Base-by-base conservation (phyloP, 2,113 vertebrate genomes). In the Aspiorhynchus laticeps region DNA sequence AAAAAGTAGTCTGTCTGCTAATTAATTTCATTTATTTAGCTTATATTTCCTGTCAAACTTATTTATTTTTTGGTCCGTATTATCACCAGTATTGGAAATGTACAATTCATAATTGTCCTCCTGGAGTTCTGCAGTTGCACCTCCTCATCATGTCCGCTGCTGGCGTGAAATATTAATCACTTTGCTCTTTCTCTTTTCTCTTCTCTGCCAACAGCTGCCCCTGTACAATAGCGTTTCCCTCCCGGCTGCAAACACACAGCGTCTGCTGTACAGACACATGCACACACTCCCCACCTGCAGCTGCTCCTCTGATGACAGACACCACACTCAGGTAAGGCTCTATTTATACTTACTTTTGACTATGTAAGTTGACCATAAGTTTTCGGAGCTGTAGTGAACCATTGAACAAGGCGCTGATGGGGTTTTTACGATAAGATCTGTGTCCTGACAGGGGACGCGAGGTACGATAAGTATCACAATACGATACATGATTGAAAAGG, bases 111-210 rank as follows among this genome's bases (percentile, higher is more conserved):
- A 33, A 48, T 14, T 69, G 61, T 28, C 10, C 41, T 67, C 10
- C 7, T 31, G 38, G 2, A 26, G 21, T 65, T 38, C 1, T 77
- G 41, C 2, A 0, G 41, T 67, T 81, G 36, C 90, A 65, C 26
- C 83, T 41, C 74, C 63, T 59, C 33, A 2, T 28, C 10, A 11
- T 84, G n/a, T 26, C 67, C 74, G 61, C 76, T 28, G 3, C 56
- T 41, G 86, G 17, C 82, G 88, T 95, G 86, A 95, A 96, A 95
- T 93, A 96, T 96, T 96, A 91, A 96, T 90, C 19, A 88, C 86
- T 26, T 86, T 24, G 85, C 77, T 86, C 83, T 81, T 86, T 85
- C 53, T 56, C 89, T 76, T 82, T 84, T 84, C 79, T 77, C 26
- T 88, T 76, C 93, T 86, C 90, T 92, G 94, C 91, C 93, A 93